phyloP scores from a whole-genome alignment of 1,140 invertebrate species.

The Meloidogyne hapla region DNA sequence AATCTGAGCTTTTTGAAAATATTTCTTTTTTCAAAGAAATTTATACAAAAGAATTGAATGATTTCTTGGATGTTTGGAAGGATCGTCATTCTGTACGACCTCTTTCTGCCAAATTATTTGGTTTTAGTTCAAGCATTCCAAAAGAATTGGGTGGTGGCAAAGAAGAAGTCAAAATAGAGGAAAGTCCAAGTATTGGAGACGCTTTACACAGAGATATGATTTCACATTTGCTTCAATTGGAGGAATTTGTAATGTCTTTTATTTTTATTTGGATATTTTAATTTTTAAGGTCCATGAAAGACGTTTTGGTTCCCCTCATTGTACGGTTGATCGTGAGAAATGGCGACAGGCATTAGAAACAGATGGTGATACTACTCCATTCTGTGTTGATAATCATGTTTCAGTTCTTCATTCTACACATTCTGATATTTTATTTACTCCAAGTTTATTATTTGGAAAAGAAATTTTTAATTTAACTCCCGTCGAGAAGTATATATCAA shows the following conservation, averaged over 20 bases:
- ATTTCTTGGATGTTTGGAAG: background rate
- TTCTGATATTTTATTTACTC: background rate
- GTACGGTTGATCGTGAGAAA: constrained; percentile 13
- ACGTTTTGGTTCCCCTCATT: constrained; percentile 6
- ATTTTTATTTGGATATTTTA: background rate
- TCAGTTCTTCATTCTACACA: background rate
- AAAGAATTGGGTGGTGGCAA: constrained; percentile 8
- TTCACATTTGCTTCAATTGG: constrained; percentile 21
- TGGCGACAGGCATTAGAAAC: constrained; percentile 16
- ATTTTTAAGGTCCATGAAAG: constrained; percentile 8
- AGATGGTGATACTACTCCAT: constrained; percentile 20
- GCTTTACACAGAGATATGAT: background rate
- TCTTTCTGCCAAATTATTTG: constrained; percentile 13
- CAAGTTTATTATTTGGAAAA: background rate
- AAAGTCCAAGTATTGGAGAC: background rate
- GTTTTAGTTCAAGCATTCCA: background rate
- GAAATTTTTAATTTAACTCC: background rate
- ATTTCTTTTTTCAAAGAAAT: constrained; percentile 31
- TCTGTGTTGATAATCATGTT: constrained; percentile 19
- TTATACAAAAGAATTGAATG: constrained; percentile 24
- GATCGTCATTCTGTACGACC: background rate
- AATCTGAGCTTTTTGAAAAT: constrained; percentile 30
- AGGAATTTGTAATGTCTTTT: constrained; percentile 15
- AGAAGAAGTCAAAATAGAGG: background rate
- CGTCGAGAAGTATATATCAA: background rate